A percentile compares a stretch with the other conserved stretches of the same genome.
phyloP scores from a whole-genome alignment of 1,140 invertebrate species.

The Drosophila sucinea region DNA sequence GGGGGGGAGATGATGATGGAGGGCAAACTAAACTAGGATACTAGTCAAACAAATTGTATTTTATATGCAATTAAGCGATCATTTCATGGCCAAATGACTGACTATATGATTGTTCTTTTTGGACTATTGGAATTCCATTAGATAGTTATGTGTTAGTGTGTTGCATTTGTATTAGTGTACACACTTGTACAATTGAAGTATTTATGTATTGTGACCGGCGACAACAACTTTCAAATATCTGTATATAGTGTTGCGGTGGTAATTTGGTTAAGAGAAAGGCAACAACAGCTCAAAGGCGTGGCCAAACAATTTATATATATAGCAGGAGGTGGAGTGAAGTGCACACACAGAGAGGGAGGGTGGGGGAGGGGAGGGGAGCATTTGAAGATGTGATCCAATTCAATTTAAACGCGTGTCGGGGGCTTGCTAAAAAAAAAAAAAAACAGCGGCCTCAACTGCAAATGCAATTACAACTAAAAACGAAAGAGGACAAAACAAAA shows the following conservation, averaged over 20 bases:
- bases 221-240: slow-evolving; percentile 13
- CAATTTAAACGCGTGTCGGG: slow-evolving; percentile 74
- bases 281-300: slow-evolving; percentile 25
- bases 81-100: slow-evolving; percentile 1
- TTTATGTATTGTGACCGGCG: background rate
- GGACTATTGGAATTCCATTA: background rate
- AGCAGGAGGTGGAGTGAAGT: slow-evolving; percentile 9
- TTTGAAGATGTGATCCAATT: slow-evolving; percentile 75
- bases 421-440: slow-evolving; percentile 58
- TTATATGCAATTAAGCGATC: slow-evolving; percentile 8
- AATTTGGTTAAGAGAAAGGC: slow-evolving; percentile 23
- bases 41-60: background rate
- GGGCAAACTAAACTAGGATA: background rate
- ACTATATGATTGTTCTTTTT: background rate
- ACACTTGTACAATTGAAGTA: background rate
- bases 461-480: slow-evolving; percentile 78
- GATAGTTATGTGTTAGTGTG: background rate
- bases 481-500: slow-evolving; percentile 8
- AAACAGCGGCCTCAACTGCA: slow-evolving; percentile 47
- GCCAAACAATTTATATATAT: slow-evolving; percentile 30
- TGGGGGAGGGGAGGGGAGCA: slow-evolving; percentile 5
- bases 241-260: slow-evolving; percentile 4
- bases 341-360: background rate
- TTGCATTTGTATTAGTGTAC: background rate
- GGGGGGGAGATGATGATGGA: background rate